Evolutionary conservation across 2,797 vertebrate species (phyloP).

Genomic region (Hemitrygon akajei): DNA sequence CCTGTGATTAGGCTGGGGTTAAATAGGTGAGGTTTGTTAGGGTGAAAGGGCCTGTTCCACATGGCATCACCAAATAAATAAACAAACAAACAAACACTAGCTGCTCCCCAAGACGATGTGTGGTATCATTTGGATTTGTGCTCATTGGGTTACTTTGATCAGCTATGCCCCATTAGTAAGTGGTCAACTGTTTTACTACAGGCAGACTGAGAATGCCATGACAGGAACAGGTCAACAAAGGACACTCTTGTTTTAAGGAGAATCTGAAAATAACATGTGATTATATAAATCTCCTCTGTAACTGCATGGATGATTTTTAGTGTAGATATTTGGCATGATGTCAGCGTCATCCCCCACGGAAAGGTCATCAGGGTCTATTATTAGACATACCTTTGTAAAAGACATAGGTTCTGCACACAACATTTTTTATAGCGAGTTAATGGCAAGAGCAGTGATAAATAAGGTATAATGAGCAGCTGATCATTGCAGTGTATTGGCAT

Average conservation of each 20-base stretch:
- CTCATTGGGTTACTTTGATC: not conserved
- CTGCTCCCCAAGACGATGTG: not conserved
- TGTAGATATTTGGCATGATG: not conserved
- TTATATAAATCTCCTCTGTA: not conserved
- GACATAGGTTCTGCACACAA: not conserved
- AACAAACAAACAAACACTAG: not conserved
- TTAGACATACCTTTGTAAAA: not conserved
- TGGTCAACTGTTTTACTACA: not conserved
- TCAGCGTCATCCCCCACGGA: not conserved
- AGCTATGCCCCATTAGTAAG: not conserved
- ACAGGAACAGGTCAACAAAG: not conserved
- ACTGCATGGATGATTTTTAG: not conserved
- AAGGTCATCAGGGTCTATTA: conserved; percentile 30
- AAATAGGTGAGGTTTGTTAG: too few relatives aligned
- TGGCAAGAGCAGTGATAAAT: conserved; percentile 30
- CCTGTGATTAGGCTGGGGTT: too few relatives aligned
- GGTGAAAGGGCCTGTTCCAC: too few relatives aligned
- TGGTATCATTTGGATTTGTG: not conserved
- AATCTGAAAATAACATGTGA: not conserved
- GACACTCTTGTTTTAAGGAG: not conserved
- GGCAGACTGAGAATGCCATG: not conserved
- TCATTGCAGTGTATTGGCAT: conserved; percentile 29
- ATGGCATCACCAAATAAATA: too few relatives aligned
- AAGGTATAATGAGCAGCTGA: conserved; percentile 37
- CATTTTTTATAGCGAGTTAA: conserved; percentile 30